Evolutionary conservation across 2,113 vertebrate species (phyloP).

Genomic region (Chinchilla lanigera): DNA sequence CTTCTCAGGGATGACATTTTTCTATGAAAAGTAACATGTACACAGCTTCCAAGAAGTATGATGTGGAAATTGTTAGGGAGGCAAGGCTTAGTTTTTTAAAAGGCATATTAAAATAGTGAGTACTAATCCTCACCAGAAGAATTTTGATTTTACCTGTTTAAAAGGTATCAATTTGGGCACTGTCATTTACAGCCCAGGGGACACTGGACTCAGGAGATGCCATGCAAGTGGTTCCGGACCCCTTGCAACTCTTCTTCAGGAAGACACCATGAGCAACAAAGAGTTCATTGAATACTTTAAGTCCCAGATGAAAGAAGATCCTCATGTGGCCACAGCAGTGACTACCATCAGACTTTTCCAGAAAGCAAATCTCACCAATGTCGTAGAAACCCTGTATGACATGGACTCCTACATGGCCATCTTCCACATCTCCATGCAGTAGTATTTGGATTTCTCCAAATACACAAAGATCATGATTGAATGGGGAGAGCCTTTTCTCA

Average conservation of each 20-base stretch:
- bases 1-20: too few species aligned
- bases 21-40: neutral
- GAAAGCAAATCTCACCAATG: constrained; percentile 94
- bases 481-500: constrained; percentile 95
- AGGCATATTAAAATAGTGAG: neutral
- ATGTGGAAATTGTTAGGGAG: neutral
- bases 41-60: neutral
- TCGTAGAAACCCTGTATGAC: constrained; percentile 90
- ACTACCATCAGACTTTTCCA: constrained; percentile 94
- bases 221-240: too few species aligned
- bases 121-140: neutral
- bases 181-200: too few species aligned
- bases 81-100: neutral
- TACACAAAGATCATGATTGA: constrained; percentile 98
- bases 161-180: neutral
- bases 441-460: constrained; percentile 92
- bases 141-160: neutral
- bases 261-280: constrained; percentile 74
- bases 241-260: neutral
- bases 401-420: constrained; percentile 97
- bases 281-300: constrained; percentile 94
- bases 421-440: constrained; percentile 95
- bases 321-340: constrained; percentile 95
- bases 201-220: too few species aligned
- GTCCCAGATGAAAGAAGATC: constrained; percentile 91